Percentiles rank a stretch among this genome's conserved stretches.
These are phyloP conservation scores for Numida meleagris DNA, from an alignment of 2,113 vertebrate species.

Conservation along the genomic window DNA sequence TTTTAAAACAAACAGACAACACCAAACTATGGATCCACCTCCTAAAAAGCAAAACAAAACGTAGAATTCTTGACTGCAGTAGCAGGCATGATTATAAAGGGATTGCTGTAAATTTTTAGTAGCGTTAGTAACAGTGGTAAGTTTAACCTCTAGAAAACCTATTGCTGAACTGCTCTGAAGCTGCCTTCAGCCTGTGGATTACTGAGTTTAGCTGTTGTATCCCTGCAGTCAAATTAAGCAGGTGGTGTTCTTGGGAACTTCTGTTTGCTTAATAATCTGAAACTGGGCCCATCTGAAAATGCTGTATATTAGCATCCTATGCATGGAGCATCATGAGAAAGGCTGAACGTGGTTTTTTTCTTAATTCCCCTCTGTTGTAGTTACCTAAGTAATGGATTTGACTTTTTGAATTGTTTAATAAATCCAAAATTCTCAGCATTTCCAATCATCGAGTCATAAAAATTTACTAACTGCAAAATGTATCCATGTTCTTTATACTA, in stretches of 20 bases:
- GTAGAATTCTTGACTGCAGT: conserved; percentile 66
- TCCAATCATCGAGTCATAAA: conserved; percentile 17
- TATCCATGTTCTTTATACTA: neutral
- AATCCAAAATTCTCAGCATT: conserved; percentile 15
- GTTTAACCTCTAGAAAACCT: conserved; percentile 78
- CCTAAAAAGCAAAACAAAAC: conserved; percentile 1
- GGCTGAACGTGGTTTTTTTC: neutral
- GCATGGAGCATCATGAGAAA: conserved; percentile 33
- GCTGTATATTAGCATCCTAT: conserved; percentile 39
- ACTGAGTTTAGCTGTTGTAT: conserved; percentile 28
- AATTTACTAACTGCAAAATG: neutral
- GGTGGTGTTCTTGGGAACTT: conserved; percentile 14
- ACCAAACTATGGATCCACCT: conserved; percentile 30
- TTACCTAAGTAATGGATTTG: conserved; percentile 23
- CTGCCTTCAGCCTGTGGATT: conserved; percentile 53
- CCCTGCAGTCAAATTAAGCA: conserved; percentile 1
- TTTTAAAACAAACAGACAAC: conserved; percentile 52
- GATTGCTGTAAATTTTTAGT: conserved; percentile 67
- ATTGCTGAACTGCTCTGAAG: conserved; percentile 83
- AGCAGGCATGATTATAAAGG: conserved; percentile 78
- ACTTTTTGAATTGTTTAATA: conserved; percentile 48
- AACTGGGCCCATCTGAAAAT: conserved; percentile 66
- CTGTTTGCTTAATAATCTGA: conserved; percentile 59
- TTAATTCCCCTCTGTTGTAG: neutral
- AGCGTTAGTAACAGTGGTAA: conserved; percentile 54